Percentiles rank a stretch among this genome's conserved stretches.
Conservation (phyloP, 2,113 vertebrate genomes). For the Cacatua alba region DNA sequence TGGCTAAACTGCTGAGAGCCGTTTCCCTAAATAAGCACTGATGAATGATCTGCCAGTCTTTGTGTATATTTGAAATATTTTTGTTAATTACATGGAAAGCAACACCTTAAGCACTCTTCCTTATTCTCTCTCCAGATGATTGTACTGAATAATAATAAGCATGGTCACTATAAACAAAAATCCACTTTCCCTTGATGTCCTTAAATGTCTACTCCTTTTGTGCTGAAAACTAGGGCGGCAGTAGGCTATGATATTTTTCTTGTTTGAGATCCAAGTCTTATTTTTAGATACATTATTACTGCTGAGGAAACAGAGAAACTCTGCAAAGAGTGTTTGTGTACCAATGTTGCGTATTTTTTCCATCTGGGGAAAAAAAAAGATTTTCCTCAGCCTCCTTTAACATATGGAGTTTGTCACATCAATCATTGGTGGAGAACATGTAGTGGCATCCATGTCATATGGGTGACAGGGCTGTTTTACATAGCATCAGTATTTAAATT, state of each 20-base stretch:
- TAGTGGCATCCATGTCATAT: constrained; percentile 51
- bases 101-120: constrained; percentile 29
- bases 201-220: constrained; percentile 18
- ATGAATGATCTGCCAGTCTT: constrained; percentile 10
- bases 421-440: constrained; percentile 53
- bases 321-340: constrained; percentile 49
- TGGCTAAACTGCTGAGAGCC: neutral
- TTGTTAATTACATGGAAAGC: constrained; percentile 52
- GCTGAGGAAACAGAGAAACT: constrained; percentile 48
- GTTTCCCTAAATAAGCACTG: neutral
- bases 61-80: constrained; percentile 5
- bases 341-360: constrained; percentile 60
- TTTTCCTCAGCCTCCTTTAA: constrained; percentile 53
- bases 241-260: constrained; percentile 31
- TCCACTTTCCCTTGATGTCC: neutral
- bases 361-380: constrained; percentile 38
- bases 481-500: constrained; percentile 33
- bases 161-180: constrained; percentile 52
- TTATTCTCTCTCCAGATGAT: constrained; percentile 19
- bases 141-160: constrained; percentile 10
- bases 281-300: constrained; percentile 53
- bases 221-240: neutral
- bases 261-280: constrained; percentile 32
- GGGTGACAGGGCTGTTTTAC: constrained; percentile 67
- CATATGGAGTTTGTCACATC: constrained; percentile 68